These are phyloP conservation scores for Atta texana DNA, from an alignment of 1,140 invertebrate genomes.

Conservation along the genomic window DNA sequence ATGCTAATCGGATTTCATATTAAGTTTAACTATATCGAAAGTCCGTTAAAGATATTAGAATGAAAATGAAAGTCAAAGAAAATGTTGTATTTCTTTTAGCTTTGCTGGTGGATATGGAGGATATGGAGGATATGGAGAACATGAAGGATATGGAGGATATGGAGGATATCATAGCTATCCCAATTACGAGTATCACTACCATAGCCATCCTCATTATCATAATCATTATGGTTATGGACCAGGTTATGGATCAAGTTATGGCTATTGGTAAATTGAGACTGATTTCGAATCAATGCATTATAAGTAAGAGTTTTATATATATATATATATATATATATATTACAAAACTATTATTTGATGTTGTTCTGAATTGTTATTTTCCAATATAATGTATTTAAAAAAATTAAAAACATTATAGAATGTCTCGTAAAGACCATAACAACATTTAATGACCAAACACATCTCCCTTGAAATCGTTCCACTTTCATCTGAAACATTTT, in stretches of 20 bases:
- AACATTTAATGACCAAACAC: too few relatives aligned
- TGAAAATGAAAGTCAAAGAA: neutral
- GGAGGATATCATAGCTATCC: slow-evolving; percentile 26
- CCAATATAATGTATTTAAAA: too few relatives aligned
- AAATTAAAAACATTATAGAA: too few relatives aligned
- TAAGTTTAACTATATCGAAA: too few relatives aligned
- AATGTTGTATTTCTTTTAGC: slow-evolving; percentile 22
- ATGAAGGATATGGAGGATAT: neutral
- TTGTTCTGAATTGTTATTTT: neutral
- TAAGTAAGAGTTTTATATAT: slow-evolving; percentile 32
- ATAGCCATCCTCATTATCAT: slow-evolving; percentile 11
- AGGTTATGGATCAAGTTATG: slow-evolving; percentile 13
- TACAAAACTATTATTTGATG: neutral
- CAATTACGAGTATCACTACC: slow-evolving; percentile 29
- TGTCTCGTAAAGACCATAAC: too few relatives aligned
- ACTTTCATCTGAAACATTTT: too few relatives aligned
- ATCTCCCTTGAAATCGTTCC: too few relatives aligned
- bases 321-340: slow-evolving; percentile 4
- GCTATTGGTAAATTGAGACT: slow-evolving; percentile 33
- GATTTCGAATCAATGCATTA: neutral
- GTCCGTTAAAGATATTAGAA: neutral
- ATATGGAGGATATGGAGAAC: slow-evolving; percentile 25
- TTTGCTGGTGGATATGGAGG: slow-evolving; percentile 28
- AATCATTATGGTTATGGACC: neutral
- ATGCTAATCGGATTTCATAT: too few relatives aligned